Conservation (phyloP, 2,113 vertebrate species). For the Corythornis cristatus region DNA sequence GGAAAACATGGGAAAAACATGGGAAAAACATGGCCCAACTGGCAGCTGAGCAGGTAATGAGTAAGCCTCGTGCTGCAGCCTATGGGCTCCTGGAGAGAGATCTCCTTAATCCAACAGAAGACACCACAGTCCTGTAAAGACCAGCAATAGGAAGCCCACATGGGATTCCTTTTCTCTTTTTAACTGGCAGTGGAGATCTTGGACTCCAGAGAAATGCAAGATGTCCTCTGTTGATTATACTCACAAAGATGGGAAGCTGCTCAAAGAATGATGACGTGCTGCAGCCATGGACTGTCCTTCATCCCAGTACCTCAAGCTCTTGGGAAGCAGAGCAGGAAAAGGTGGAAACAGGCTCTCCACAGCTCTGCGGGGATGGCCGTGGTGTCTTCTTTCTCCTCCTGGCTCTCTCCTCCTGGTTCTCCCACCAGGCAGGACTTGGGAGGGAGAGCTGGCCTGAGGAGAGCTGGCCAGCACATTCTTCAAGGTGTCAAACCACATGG, state of each 20-base stretch:
- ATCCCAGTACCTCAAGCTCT: neutral
- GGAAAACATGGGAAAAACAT: too few relatives aligned
- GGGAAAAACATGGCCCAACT: too few relatives aligned
- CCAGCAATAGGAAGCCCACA: neutral
- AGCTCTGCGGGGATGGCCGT: neutral
- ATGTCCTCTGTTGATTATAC: neutral
- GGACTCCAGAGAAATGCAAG: neutral
- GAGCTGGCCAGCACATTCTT: neutral
- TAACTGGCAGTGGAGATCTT: neutral
- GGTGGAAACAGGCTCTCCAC: neutral
- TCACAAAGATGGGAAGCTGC: neutral
- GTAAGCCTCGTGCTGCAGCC: neutral
- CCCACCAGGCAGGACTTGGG: neutral
- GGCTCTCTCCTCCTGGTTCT: neutral
- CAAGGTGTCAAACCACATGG: conserved; percentile 43
- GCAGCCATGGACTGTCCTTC: fast-evolving
- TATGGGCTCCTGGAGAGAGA: fast-evolving
- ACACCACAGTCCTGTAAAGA: fast-evolving
- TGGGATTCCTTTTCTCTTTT: neutral
- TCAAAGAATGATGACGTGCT: neutral
- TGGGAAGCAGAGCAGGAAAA: neutral
- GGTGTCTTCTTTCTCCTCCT: neutral
- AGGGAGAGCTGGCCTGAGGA: neutral
- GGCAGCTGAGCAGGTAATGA: neutral
- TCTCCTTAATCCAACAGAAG: neutral